Evolutionary conservation across 2,888 invertebrate species (phyloP), one percentile per base, ranked within the genome.

Genomic region (Brenthis hecate): DNA sequence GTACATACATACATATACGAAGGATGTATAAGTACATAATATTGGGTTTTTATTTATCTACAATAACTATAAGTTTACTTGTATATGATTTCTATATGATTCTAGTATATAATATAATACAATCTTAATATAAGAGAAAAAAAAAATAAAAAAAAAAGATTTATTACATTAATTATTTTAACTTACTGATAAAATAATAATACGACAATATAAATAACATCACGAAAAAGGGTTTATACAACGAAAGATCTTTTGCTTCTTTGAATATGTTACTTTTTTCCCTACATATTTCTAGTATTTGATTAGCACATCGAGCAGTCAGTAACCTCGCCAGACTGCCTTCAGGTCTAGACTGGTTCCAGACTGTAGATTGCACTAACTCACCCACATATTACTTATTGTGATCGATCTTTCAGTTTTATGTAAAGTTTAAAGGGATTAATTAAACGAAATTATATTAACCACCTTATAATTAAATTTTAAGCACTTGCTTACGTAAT

Each of bases 291-390:
- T 65, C 57, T 53, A 50, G 53, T 68, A 58, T 68, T 68, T 64
- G 68, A 63, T 65, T 67, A 67, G 67, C 50, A 65, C 68, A 68
- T 68, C 68, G 54, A 58, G 64, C 68, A 69, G 73, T 68, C 73
- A 72, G 57, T 73, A 73, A 71, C 73, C 68, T 65, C 68, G 68
- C 69, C 69, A 71, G 73, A 70, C 70, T 63, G 72, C 72, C 68
- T 70, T 62, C 70, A 66, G 71, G 73, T 73, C 73, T 73, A 73
- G 72, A 72, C 72, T 70, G 51, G 73, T 62, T 70, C 61, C 68
- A 72, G 72, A 69, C 70, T 72, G 64, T 56, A 65, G 56, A 69
- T 67, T 64, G 68, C 58, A 53, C 63, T 64, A 56, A 71, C 58
- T 67, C 53, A 65, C 70, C 71, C 68, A 68, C 68, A 68, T 71